phyloP scores from a whole-genome alignment of 30 jellyfish, hydroid and myxozoan species.

The Phacellophora camtschatica region DNA sequence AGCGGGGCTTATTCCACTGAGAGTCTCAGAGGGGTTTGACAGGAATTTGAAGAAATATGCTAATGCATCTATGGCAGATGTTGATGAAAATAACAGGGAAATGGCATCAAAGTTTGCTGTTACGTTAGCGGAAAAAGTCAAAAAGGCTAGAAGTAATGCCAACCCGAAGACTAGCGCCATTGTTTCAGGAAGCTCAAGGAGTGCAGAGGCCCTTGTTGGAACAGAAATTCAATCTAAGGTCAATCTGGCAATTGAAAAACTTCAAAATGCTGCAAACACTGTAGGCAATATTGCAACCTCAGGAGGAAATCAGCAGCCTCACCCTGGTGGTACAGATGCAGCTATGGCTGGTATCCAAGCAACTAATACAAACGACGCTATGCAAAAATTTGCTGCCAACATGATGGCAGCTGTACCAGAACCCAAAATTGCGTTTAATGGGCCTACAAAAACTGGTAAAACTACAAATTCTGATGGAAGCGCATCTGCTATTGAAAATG shows the following conservation, averaged over 20 bases:
- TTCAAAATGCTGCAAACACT: slow-evolving; percentile 52
- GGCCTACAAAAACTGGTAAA: not conserved
- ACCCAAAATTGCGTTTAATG: not conserved
- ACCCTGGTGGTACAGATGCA: slow-evolving; percentile 9
- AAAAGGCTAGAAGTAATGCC: not conserved
- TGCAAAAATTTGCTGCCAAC: slow-evolving; percentile 34
- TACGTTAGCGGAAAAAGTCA: slow-evolving; percentile 20
- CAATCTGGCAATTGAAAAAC: slow-evolving; percentile 37
- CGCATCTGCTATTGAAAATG: not conserved
- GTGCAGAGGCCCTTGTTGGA: slow-evolving; percentile 13
- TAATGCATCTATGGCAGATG: slow-evolving; percentile 13
- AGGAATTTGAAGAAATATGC: slow-evolving; percentile 34
- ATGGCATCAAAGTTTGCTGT: slow-evolving; percentile 35
- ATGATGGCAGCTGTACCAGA: slow-evolving; percentile 29
- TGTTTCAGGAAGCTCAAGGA: slow-evolving; percentile 11
- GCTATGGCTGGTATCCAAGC: slow-evolving; percentile 35
- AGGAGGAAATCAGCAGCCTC: not conserved
- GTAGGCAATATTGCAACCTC: not conserved
- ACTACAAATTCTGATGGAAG: not conserved
- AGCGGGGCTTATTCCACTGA: slow-evolving; percentile 39
- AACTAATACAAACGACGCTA: slow-evolving; percentile 4
- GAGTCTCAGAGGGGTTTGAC: slow-evolving; percentile 28
- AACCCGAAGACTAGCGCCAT: not conserved
- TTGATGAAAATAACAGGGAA: not conserved
- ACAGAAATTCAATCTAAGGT: slow-evolving; percentile 28